phyloP scores from a whole-genome alignment of 2,797 vertebrate species.

The Scleropages formosus region DNA sequence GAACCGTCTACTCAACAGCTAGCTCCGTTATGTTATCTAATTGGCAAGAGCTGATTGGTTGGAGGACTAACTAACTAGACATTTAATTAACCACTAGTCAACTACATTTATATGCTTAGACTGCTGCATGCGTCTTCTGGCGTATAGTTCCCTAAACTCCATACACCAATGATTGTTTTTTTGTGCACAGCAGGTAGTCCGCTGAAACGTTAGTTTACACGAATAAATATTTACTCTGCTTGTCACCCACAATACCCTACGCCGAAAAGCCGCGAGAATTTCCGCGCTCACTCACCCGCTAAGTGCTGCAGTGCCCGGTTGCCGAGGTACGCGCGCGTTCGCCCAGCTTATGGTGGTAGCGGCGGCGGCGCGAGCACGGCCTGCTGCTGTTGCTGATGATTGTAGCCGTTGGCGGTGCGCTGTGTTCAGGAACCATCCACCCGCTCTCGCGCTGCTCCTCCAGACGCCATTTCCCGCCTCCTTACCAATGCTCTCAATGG shows the following conservation, averaged over 20 bases:
- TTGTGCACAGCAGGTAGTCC: not conserved
- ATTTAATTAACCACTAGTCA: conserved; percentile 5
- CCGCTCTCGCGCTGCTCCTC: conserved; percentile 62
- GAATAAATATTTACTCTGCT: conserved; percentile 36
- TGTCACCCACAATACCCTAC: conserved; percentile 35
- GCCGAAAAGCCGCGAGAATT: conserved; percentile 29
- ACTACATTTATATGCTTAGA: conserved; percentile 2
- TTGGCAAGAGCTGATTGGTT: conserved; percentile 17
- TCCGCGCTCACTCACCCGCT: conserved; percentile 37
- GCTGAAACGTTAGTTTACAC: not conserved
- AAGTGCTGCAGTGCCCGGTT: conserved; percentile 21
- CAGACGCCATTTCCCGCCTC: conserved; percentile 85
- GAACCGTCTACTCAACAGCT: not conserved
- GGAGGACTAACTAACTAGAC: not conserved
- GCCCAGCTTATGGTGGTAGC: conserved; percentile 24
- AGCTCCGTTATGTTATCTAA: not conserved
- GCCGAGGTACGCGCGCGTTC: conserved; percentile 28
- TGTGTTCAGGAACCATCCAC: conserved; percentile 42
- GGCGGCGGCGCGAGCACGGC: not conserved
- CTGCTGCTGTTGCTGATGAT: conserved; percentile 13
- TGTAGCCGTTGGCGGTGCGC: conserved; percentile 29
- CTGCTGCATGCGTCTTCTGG: too few species aligned
- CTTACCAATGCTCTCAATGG: conserved; percentile 64
- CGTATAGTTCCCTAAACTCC: too few species aligned
- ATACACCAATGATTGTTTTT: not conserved